These are phyloP conservation scores for Sminthopsis crassicaudata DNA, from an alignment of 2,113 vertebrate genomes.

Conservation along the genomic window DNA sequence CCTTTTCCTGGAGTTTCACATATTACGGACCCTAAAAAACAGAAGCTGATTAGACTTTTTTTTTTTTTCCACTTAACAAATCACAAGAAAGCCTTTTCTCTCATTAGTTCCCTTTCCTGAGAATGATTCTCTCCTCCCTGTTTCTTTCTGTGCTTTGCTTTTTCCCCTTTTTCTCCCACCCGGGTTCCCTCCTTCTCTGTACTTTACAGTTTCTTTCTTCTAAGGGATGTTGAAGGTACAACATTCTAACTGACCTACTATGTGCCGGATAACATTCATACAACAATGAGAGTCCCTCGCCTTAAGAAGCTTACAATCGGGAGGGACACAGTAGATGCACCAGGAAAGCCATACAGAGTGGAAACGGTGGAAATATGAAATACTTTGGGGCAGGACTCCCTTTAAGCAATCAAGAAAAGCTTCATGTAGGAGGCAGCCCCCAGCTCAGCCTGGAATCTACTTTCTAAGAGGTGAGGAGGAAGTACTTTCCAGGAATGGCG, in stretches of 20 bases:
- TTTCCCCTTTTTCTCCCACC: background rate
- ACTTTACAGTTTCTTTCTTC: background rate
- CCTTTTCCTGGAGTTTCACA: background rate
- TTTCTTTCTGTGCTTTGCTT: background rate
- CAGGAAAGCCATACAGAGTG: background rate
- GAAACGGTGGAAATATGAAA: background rate
- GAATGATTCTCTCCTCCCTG: too few species aligned
- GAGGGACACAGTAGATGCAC: background rate
- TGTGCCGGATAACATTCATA: background rate
- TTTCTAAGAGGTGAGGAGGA: background rate
- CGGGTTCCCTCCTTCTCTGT: background rate
- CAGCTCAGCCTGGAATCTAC: background rate
- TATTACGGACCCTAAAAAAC: fast-evolving
- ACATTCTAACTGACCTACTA: background rate
- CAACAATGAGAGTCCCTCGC: background rate
- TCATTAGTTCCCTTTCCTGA: background rate
- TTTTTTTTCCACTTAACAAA: background rate
- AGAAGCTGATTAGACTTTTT: background rate
- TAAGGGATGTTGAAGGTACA: background rate
- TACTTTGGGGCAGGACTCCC: background rate
- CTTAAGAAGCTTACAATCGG: background rate
- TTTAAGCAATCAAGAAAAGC: background rate
- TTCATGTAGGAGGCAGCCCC: background rate
- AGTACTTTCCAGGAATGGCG: background rate
- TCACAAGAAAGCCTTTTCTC: background rate